Evolutionary conservation across 2,113 vertebrate genomes (phyloP).

Genomic region (Oryzias javanicus): DNA sequence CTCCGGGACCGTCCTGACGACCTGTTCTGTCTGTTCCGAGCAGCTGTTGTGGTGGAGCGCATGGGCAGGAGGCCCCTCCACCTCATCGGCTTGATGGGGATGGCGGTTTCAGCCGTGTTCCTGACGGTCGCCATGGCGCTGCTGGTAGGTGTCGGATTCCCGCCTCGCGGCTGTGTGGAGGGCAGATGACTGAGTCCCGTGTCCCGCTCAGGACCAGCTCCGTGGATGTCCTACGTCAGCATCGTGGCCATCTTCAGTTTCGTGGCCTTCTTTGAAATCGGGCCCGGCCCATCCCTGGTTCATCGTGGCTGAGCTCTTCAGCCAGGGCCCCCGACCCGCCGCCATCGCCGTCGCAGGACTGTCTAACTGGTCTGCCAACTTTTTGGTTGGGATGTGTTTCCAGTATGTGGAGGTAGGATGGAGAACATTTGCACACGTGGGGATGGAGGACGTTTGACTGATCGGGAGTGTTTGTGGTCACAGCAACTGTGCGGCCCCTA

Average conservation of each 20-base stretch:
- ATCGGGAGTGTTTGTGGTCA: not conserved
- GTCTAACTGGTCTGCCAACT: conserved; percentile 94
- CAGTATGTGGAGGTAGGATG: conserved; percentile 85
- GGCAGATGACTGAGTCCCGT: not conserved
- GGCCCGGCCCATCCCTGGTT: conserved; percentile 94
- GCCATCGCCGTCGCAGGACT: conserved; percentile 88
- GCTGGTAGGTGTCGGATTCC: conserved; percentile 77
- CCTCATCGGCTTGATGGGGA: conserved; percentile 87
- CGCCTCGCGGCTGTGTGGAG: not conserved
- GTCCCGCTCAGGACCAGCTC: conserved; percentile 76
- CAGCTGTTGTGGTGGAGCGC: conserved; percentile 93
- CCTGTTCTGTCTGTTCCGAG: not conserved
- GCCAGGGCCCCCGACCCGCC: conserved; percentile 89
- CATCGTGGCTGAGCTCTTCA: conserved; percentile 91
- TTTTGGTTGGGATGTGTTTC: conserved; percentile 91
- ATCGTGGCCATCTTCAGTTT: conserved; percentile 90
- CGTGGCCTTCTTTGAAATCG: conserved; percentile 92
- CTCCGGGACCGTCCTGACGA: not conserved
- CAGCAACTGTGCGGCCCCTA: conserved; percentile 90
- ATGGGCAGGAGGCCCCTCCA: conserved; percentile 88
- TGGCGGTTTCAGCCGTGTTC: conserved; percentile 86
- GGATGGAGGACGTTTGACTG: too few species aligned
- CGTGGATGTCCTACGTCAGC: conserved; percentile 91
- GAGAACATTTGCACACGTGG: too few species aligned
- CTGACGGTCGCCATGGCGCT: conserved; percentile 88